Evolutionary conservation across 2,888 invertebrate genomes (phyloP).

Genomic region (Exocentrus adspersus): DNA sequence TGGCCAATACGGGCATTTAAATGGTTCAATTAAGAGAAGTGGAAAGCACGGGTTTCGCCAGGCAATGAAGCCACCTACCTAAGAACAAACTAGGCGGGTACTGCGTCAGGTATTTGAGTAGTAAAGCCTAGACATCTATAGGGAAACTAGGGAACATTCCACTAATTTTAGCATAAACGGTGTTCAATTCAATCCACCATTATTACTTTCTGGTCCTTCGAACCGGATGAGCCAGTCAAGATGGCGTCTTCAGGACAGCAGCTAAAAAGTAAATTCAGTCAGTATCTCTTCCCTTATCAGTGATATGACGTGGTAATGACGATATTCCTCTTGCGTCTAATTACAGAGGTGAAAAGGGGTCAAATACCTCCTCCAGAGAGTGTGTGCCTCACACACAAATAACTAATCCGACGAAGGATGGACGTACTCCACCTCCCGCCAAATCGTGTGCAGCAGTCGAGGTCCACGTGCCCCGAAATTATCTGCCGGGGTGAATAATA

Average conservation of each 20-base stretch:
- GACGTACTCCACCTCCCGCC: slow-evolving; percentile 25
- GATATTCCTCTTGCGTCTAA: slow-evolving; percentile 1
- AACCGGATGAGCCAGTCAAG: too few relatives aligned
- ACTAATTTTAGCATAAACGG: too few relatives aligned
- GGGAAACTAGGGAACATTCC: too few relatives aligned
- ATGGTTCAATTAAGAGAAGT: neutral
- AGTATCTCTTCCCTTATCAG: neutral
- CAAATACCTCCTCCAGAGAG: slow-evolving; percentile 28
- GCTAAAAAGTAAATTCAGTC: neutral
- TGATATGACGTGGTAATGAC: neutral
- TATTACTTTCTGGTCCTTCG: too few relatives aligned
- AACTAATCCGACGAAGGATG: slow-evolving; percentile 22
- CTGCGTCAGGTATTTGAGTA: too few relatives aligned
- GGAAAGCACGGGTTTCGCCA: neutral
- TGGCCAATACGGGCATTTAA: neutral
- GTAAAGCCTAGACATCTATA: too few relatives aligned
- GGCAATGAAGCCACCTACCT: too few relatives aligned
- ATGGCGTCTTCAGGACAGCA: too few relatives aligned
- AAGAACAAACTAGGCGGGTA: too few relatives aligned
- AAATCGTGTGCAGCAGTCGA: slow-evolving; percentile 18
- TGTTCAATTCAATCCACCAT: too few relatives aligned
- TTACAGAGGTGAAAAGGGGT: slow-evolving; percentile 12
- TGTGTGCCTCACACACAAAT: slow-evolving; percentile 22
- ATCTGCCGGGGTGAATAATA: slow-evolving; percentile 26
- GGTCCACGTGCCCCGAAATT: slow-evolving; percentile 27